Percentiles rank a stretch among this genome's conserved stretches.
Evolutionary conservation across 2,113 vertebrate genomes (phyloP).

Genomic region (Bombycilla garrulus): DNA sequence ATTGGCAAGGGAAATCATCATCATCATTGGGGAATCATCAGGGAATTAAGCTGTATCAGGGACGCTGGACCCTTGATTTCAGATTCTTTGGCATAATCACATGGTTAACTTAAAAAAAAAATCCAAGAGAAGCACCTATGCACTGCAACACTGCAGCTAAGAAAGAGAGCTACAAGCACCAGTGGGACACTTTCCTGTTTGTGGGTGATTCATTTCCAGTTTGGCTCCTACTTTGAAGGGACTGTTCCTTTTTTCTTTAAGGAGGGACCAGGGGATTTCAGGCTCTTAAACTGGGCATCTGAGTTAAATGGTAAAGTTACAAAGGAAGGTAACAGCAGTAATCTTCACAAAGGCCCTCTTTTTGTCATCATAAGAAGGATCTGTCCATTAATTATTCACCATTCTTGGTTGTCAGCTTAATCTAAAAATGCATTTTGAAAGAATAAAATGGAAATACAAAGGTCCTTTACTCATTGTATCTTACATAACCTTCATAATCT

Average conservation of each 20-base stretch:
- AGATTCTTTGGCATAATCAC: background rate
- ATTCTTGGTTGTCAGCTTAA: background rate
- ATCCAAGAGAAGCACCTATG: background rate
- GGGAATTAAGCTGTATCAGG: background rate
- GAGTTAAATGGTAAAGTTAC: background rate
- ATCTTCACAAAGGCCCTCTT: background rate
- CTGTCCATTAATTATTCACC: background rate
- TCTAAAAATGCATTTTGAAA: background rate
- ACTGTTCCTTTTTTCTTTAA: background rate
- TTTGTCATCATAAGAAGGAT: background rate
- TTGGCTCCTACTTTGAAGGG: background rate
- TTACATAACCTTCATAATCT: background rate
- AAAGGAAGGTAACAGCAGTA: background rate
- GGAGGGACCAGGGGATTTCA: background rate
- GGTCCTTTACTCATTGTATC: background rate
- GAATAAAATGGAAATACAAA: background rate
- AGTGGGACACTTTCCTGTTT: background rate
- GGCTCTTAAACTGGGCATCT: background rate
- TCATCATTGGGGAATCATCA: rapidly evolving
- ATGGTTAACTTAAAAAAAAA: background rate
- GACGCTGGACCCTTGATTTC: background rate
- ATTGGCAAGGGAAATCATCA: background rate
- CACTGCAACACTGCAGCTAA: background rate
- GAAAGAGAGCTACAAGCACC: background rate
- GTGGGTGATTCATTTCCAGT: background rate